phyloP scores from a whole-genome alignment of 2,113 vertebrate genomes.

The Rhabdornis inornatus region DNA sequence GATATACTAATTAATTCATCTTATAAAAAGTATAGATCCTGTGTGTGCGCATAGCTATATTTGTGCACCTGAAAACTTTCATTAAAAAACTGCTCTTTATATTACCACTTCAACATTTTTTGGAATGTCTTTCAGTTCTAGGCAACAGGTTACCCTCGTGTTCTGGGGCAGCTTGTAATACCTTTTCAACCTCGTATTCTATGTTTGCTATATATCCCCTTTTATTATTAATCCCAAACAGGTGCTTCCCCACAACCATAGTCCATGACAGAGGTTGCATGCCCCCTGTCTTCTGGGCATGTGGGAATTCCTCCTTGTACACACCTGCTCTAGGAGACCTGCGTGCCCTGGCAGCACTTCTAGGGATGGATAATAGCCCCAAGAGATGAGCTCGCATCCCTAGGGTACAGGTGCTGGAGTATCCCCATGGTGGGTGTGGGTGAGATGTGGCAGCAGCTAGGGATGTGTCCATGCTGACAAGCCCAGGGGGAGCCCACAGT shows the following conservation, averaged over 20 bases:
- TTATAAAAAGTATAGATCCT: not conserved
- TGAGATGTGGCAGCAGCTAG: not conserved
- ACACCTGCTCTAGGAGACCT: not conserved
- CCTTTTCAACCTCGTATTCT: not conserved
- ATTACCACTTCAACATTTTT: not conserved
- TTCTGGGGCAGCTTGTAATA: not conserved
- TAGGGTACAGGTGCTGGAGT: no score
- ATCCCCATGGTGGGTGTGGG: rapidly evolving
- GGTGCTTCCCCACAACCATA: rapidly evolving
- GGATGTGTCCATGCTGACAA: not conserved
- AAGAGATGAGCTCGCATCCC: rapidly evolving
- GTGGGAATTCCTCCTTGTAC: not conserved
- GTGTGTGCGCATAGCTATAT: rapidly evolving
- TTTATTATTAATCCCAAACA: not conserved
- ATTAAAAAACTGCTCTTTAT: not conserved
- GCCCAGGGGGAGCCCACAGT: no score
- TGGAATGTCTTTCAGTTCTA: not conserved
- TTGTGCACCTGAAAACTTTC: rapidly evolving
- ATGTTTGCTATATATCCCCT: not conserved
- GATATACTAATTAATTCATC: not conserved
- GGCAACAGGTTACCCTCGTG: not conserved
- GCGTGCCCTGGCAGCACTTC: not conserved
- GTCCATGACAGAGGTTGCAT: no score
- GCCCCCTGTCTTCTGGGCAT: rapidly evolving
- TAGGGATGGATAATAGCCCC: not conserved